Evolutionary conservation across 2,888 invertebrate genomes (phyloP).

Genomic region (Philereme vetulata): DNA sequence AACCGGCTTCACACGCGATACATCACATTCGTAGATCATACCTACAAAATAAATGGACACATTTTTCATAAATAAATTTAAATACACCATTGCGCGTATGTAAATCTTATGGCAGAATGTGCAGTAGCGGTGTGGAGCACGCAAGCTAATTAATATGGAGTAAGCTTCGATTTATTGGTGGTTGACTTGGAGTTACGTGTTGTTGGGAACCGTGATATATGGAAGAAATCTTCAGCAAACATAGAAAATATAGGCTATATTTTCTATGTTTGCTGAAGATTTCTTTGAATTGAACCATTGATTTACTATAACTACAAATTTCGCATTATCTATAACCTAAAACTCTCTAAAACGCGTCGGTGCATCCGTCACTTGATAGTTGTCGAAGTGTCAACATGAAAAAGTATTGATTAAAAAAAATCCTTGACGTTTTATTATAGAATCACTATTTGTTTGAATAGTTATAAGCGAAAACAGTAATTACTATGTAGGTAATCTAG

Average conservation of each 20-base stretch:
- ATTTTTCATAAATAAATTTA: slow-evolving; percentile 71
- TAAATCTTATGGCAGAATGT: slow-evolving; percentile 41
- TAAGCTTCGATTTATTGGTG: slow-evolving; percentile 68
- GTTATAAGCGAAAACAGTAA: no score
- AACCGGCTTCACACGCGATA: slow-evolving; percentile 33
- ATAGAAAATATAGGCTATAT: no score
- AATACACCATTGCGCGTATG: slow-evolving; percentile 62
- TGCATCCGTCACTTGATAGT: no score
- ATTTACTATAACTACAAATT: no score
- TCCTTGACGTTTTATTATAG: no score
- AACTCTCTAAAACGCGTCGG: no score
- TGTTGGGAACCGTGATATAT: slow-evolving; percentile 35
- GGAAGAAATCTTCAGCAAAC: slow-evolving; percentile 4
- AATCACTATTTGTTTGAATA: no score
- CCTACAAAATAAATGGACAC: slow-evolving; percentile 39
- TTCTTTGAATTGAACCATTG: no score
- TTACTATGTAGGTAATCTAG: no score
- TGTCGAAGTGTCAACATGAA: no score
- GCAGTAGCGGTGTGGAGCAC: slow-evolving; percentile 68
- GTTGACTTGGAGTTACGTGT: slow-evolving; percentile 48
- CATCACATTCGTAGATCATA: slow-evolving; percentile 22
- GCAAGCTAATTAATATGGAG: slow-evolving; percentile 79
- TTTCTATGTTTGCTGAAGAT: neutral
- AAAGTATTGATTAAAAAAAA: no score
- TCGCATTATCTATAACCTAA: no score